These are phyloP conservation scores for Chaetops frenatus DNA, from an alignment of 2,113 vertebrate genomes.

Conservation along the genomic window DNA sequence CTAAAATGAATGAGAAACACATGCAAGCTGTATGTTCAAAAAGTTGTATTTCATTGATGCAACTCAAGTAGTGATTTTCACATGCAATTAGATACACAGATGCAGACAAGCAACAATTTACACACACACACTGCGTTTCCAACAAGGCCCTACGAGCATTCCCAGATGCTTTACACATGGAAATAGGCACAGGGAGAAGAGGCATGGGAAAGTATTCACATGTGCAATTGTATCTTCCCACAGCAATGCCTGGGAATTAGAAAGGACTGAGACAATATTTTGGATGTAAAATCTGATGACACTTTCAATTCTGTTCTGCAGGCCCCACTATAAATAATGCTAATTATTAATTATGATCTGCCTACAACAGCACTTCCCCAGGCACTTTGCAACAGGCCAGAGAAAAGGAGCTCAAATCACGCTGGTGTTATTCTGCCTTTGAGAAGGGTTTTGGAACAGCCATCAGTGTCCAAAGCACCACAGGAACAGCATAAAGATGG, in stretches of 20 bases:
- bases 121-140: slow-evolving; percentile 53
- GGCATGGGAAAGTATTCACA: slow-evolving; percentile 67
- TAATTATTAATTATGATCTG: slow-evolving; percentile 47
- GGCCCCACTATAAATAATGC: slow-evolving; percentile 9
- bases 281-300: slow-evolving; percentile 64
- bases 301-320: slow-evolving; percentile 47
- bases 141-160: slow-evolving; percentile 4
- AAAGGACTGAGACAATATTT: slow-evolving; percentile 41
- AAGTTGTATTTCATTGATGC: slow-evolving; percentile 52
- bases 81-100: slow-evolving; percentile 63
- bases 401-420: not conserved
- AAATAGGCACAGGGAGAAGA: slow-evolving; percentile 1
- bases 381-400: not conserved
- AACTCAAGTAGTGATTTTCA: slow-evolving; percentile 63
- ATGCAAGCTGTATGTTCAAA: slow-evolving; percentile 50
- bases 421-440: not conserved
- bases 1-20: slow-evolving; percentile 68
- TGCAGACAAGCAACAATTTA: slow-evolving; percentile 61
- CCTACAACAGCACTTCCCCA: not conserved
- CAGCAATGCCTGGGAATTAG: slow-evolving; percentile 62
- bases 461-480: not conserved
- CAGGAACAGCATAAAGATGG: not conserved
- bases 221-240: slow-evolving; percentile 58
- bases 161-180: slow-evolving; percentile 59
- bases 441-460: not conserved